phyloP scores from a whole-genome alignment of 2,797 vertebrate species.

The Aphelocoma californica region DNA sequence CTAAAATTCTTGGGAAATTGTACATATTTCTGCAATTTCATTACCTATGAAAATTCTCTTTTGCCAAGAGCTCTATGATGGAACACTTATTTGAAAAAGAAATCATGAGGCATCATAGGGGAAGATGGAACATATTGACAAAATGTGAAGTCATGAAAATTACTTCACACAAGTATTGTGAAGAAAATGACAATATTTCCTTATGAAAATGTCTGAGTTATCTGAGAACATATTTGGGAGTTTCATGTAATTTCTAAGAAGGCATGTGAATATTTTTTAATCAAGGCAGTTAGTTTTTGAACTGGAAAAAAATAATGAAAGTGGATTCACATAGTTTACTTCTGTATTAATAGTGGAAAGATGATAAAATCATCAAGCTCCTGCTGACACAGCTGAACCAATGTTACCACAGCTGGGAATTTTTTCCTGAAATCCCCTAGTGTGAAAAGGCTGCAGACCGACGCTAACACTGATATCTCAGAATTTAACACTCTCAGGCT shows the following conservation, averaged over 20 bases:
- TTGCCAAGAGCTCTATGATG: background rate
- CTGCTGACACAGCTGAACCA: background rate
- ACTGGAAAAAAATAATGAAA: background rate
- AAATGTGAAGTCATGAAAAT: background rate
- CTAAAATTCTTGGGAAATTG: background rate
- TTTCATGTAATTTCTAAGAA: background rate
- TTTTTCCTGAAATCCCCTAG: background rate
- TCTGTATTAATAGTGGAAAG: background rate
- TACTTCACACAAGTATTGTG: background rate
- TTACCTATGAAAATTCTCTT: background rate
- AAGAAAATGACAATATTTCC: background rate
- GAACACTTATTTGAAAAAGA: background rate
- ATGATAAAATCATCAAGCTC: background rate
- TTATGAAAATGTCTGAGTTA: background rate
- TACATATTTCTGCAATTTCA: background rate
- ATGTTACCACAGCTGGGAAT: background rate
- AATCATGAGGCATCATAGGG: background rate
- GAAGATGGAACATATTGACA: background rate
- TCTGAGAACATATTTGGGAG: background rate
- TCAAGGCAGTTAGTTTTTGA: background rate
- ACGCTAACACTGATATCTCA: background rate
- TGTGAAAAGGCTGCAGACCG: background rate
- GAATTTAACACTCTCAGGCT: background rate
- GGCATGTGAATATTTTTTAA: background rate
- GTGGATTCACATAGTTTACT: background rate